phyloP scores from a whole-genome alignment of 1,140 invertebrate species.

The Epicauta chinensis region DNA sequence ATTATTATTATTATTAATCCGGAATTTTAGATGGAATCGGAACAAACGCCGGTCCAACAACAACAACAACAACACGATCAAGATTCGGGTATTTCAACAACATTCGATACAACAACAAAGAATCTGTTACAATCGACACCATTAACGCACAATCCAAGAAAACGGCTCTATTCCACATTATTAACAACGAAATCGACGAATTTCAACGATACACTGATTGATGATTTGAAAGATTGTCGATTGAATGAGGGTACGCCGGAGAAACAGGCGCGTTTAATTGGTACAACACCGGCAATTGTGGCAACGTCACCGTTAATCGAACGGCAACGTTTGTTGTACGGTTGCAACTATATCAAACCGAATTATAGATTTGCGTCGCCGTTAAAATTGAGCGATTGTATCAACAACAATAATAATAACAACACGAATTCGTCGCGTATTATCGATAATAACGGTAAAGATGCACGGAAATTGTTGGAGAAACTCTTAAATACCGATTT shows the following conservation, averaged over 20 bases:
- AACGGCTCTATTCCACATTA: too few species aligned
- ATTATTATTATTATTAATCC: too few species aligned
- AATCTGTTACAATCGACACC: too few species aligned
- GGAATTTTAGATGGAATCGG: too few species aligned
- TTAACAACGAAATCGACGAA: too few species aligned
- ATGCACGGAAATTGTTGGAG: slow-evolving; percentile 8
- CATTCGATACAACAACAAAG: too few species aligned
- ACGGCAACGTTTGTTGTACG: slow-evolving; percentile 26
- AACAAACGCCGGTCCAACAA: too few species aligned
- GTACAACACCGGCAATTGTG: slow-evolving; percentile 13
- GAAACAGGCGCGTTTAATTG: slow-evolving; percentile 13
- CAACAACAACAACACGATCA: too few species aligned
- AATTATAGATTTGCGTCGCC: slow-evolving; percentile 19
- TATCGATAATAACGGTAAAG: not conserved
- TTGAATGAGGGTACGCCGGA: slow-evolving; percentile 3
- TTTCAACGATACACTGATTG: not conserved
- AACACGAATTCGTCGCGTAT: slow-evolving; percentile 17
- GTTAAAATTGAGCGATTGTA: slow-evolving; percentile 18
- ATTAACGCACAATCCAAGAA: too few species aligned
- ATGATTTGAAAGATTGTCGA: not conserved
- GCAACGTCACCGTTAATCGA: slow-evolving; percentile 26
- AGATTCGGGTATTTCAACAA: too few species aligned
- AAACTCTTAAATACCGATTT: slow-evolving; percentile 22
- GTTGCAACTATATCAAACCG: slow-evolving; percentile 15
- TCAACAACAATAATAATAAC: slow-evolving; percentile 6